These are phyloP conservation scores for Achroia grisella DNA, from an alignment of 1,140 invertebrate genomes.

Conservation along the genomic window DNA sequence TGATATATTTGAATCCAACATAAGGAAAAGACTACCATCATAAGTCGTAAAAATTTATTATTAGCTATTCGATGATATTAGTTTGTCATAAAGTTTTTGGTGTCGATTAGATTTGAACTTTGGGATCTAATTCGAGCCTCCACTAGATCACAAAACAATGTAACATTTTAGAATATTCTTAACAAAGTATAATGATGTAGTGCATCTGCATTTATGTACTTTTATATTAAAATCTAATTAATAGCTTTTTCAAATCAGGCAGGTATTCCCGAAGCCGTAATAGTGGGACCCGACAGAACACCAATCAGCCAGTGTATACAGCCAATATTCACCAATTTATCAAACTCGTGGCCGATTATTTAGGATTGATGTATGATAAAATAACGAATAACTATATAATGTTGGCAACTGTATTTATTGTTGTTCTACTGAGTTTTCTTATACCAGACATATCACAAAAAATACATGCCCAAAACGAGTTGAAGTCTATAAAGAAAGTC, in stretches of 20 bases:
- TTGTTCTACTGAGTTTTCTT: slow-evolving; percentile 29
- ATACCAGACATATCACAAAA: slow-evolving; percentile 30
- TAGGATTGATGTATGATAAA: slow-evolving; percentile 9
- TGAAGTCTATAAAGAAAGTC: slow-evolving; percentile 37
- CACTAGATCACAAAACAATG: no score
- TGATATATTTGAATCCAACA: no score
- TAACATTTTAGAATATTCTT: no score
- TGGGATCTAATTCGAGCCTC: no score
- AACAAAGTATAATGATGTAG: no score
- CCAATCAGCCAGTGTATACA: not conserved
- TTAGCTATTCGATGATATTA: no score
- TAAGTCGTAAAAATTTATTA: no score
- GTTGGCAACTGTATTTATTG: slow-evolving; percentile 14
- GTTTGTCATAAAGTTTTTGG: no score
- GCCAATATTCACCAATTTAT: not conserved
- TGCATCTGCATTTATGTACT: no score
- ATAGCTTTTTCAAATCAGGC: not conserved
- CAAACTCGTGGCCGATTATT: slow-evolving; percentile 9
- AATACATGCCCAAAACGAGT: slow-evolving; percentile 14
- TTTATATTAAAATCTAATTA: not conserved
- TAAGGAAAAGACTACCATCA: no score
- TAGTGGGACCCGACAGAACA: no score
- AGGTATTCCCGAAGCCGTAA: not conserved
- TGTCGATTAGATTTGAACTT: no score
- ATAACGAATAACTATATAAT: slow-evolving; percentile 20